Conservation (phyloP, 2,888 invertebrate species). For the Himalopsyche kuldschensis region DNA sequence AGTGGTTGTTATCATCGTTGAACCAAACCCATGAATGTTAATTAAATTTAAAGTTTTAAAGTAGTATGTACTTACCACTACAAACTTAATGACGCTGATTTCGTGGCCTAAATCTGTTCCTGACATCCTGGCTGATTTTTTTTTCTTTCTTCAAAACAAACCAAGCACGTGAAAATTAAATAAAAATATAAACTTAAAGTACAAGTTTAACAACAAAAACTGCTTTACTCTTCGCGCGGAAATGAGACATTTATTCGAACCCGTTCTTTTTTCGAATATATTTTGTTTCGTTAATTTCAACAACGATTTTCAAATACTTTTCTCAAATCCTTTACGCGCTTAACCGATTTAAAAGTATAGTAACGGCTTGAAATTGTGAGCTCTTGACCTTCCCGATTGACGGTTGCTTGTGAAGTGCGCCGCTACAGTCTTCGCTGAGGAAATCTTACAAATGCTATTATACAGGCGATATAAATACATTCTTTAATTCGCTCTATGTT, state of each 20-base stretch:
- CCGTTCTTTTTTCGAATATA: neutral
- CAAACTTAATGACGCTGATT: conserved; percentile 33
- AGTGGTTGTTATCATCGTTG: too few relatives aligned
- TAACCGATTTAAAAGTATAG: neutral
- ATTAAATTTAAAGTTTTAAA: neutral
- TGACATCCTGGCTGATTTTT: neutral
- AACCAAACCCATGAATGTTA: too few relatives aligned
- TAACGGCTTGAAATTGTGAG: neutral
- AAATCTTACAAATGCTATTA: conserved; percentile 5
- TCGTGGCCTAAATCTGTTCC: conserved; percentile 29
- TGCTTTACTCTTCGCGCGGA: neutral
- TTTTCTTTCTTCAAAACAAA: neutral
- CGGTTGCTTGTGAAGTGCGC: neutral
- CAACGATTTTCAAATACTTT: neutral
- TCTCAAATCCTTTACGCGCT: neutral
- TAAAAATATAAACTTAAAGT: neutral
- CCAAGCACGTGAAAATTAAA: neutral
- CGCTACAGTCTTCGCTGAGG: neutral
- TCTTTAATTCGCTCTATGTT: conserved; percentile 6
- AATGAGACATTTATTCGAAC: neutral
- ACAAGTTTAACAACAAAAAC: neutral
- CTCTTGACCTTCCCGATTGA: conserved; percentile 5
- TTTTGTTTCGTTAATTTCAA: neutral
- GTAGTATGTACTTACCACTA: conserved; percentile 25
- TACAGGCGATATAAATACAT: conserved; percentile 3